These are phyloP conservation scores for Poeciliopsis occidentalis DNA, from an alignment of 2,113 vertebrate species.

Conservation along the genomic window DNA sequence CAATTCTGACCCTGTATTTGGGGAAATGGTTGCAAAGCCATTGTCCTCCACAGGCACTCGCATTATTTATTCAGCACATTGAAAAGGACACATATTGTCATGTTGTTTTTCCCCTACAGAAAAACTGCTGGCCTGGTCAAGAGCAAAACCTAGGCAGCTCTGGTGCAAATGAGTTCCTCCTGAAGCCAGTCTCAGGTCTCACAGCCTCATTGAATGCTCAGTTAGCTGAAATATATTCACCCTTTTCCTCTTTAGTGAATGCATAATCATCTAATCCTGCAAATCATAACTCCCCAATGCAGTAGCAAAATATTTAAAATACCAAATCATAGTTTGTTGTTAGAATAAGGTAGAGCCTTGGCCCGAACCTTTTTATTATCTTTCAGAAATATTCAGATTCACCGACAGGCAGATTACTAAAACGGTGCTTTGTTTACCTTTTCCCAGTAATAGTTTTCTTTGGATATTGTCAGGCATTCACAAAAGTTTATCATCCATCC, in stretches of 20 bases:
- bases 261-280: conserved; percentile 17
- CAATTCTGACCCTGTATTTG: not conserved
- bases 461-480: conserved; percentile 12
- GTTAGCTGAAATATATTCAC: conserved; percentile 23
- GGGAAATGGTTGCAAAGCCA: not conserved
- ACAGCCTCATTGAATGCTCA: not conserved
- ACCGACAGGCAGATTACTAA: conserved; percentile 25
- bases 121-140: not conserved
- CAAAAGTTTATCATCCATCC: conserved; percentile 52
- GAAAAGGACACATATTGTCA: not conserved
- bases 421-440: not conserved
- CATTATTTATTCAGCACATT: not conserved
- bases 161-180: not conserved
- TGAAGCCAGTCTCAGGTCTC: not conserved
- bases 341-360: not conserved
- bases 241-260: conserved; percentile 11
- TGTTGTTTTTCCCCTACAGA: not conserved
- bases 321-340: not conserved
- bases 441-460: not conserved
- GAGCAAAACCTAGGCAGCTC: conserved; percentile 1
- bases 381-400: conserved; percentile 16
- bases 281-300: conserved; percentile 19
- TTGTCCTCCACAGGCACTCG: not conserved
- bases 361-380: not conserved
- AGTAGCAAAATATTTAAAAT: not conserved